phyloP scores from a whole-genome alignment of 53 echinoderm and acorn worm species.

The Hippasteria phrygiana region DNA sequence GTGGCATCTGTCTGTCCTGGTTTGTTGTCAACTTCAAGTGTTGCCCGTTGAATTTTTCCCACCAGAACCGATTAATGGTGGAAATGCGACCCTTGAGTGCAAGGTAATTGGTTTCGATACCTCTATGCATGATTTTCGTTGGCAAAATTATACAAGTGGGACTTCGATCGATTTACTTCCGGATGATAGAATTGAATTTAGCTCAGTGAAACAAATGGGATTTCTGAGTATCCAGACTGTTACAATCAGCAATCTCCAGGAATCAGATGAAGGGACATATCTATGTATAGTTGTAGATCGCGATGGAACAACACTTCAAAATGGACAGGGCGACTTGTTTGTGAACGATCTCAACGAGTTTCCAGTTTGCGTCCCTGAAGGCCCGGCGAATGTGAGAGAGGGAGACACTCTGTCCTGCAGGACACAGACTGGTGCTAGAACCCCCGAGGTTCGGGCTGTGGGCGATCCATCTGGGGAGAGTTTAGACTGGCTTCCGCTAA shows the following conservation, averaged over 20 bases:
- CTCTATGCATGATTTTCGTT: background rate
- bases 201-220: background rate
- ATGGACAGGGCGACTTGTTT: background rate
- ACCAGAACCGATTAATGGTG: background rate
- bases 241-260: constrained; percentile 12
- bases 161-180: background rate
- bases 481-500: background rate
- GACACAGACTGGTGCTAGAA: background rate
- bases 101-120: background rate
- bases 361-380: constrained; percentile 25
- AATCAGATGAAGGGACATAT: constrained; percentile 2
- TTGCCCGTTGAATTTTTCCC: background rate
- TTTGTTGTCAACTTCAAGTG: background rate
- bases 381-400: background rate
- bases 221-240: background rate
- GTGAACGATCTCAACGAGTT: constrained; percentile 29
- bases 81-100: background rate
- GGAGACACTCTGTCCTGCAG: constrained; percentile 23
- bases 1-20: background rate
- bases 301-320: background rate
- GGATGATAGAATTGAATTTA: background rate
- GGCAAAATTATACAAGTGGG: background rate
- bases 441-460: background rate
- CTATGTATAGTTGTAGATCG: constrained; percentile 11
- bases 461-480: background rate